A percentile compares a stretch with the other conserved stretches of the same genome.
Evolutionary conservation across 2,797 vertebrate species (phyloP).

Genomic region (Chanos chanos): DNA sequence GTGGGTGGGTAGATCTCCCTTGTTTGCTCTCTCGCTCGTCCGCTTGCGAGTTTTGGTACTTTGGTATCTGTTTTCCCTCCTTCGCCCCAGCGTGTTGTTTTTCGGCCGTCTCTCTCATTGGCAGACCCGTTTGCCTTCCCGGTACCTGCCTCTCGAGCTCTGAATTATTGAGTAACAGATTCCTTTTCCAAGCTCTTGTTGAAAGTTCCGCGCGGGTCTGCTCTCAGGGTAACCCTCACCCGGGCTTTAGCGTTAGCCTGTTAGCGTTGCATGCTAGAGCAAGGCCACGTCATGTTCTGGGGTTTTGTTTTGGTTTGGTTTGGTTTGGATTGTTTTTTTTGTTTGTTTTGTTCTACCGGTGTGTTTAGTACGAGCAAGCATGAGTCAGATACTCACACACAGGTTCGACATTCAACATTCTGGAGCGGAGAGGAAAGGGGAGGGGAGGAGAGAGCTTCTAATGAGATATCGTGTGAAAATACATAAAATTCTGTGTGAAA

Average conservation of each 20-base stretch:
- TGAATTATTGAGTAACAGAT: conserved; percentile 51
- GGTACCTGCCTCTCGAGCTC: conserved; percentile 30
- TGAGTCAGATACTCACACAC: conserved; percentile 39
- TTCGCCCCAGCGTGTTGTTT: conserved; percentile 34
- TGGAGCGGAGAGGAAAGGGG: conserved; percentile 11
- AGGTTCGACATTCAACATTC: conserved; percentile 37
- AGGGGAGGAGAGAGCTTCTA: conserved; percentile 2
- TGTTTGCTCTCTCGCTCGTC: conserved; percentile 16
- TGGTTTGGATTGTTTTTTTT: conserved; percentile 2
- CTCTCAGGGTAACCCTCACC: conserved; percentile 15
- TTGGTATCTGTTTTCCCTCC: conserved; percentile 32
- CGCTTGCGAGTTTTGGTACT: no score
- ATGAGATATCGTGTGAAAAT: no score
- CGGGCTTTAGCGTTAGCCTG: conserved; percentile 20
- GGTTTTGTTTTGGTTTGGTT: neutral
- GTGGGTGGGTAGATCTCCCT: conserved; percentile 28
- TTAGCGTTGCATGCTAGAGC: conserved; percentile 8
- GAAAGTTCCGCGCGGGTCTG: conserved; percentile 39
- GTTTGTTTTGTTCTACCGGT: no score
- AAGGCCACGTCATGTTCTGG: conserved; percentile 5
- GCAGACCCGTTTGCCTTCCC: conserved; percentile 29
- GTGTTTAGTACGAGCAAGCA: conserved; percentile 13
- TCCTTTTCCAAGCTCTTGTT: conserved; percentile 41
- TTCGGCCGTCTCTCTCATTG: conserved; percentile 25
- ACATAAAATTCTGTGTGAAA: no score